Evolutionary conservation across 2,797 vertebrate genomes (phyloP), one percentile per base, ranked within the genome.

Genomic region (Hydrophis major): DNA sequence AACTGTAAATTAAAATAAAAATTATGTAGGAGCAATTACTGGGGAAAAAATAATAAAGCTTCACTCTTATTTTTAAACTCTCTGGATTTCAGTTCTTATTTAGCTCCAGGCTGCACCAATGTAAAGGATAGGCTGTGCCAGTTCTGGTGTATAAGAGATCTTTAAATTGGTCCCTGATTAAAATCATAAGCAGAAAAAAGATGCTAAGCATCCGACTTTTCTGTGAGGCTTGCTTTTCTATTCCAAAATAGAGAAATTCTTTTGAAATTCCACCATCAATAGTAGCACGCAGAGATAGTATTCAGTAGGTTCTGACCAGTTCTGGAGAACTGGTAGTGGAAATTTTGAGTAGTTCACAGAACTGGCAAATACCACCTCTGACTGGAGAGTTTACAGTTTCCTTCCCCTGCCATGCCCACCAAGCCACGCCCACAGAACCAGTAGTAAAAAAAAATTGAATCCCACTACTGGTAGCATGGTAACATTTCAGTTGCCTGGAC

Each of bases 31-130:
- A 87, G 60, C 90, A 69, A 25, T 56, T n/a, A 90, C 87, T 69
- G 42, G 88, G 69, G 88, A 93, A 92, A 95, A 89, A 83, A 83
- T 83, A 83, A 92, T 93, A 60, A 88, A 88, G 53, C 95, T 93
- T 89, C 90, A 94, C 27, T 93, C 95, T 92, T 94, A 78, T 47
- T 83, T 83, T 83, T 83, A 20, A 90, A 93, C 22, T 91, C 86
- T 47, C 42, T 42, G 90, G 57, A 74, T 92, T 95, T 95, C 92
- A 86, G 37, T 47, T 83, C 74, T 83, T 47, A 47, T 47, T 47
- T 83, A 47, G 37, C 37, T 83, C 74, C 12, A 83, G 20, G 37
- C 37, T 83, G 74, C 8, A 11, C 74, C 74, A 12, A 20, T 47
- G 37, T 83, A 83, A 47, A 47, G 20, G 4, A 83, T 25, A 47